These are phyloP conservation scores for Pantelozetes paolii DNA, from an alignment of 2,888 invertebrate species.

Conservation along the genomic window DNA sequence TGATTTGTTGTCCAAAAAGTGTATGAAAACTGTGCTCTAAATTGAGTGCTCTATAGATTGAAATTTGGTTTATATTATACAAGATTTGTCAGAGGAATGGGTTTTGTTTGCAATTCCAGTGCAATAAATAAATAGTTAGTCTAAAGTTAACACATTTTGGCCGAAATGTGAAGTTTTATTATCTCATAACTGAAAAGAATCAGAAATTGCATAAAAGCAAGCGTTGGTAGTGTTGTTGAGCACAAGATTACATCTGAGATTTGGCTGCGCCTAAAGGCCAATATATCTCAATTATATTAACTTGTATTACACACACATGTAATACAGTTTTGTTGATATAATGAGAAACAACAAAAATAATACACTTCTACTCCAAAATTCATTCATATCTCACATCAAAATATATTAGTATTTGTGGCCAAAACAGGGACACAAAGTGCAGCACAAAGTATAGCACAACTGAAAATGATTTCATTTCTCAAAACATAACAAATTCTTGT, in stretches of 20 bases:
- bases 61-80: neutral
- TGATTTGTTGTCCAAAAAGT: too few species aligned
- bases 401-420: too few species aligned
- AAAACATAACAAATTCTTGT: too few species aligned
- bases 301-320: conserved; percentile 25
- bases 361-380: neutral
- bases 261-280: conserved; percentile 22
- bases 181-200: conserved; percentile 14
- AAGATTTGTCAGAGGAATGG: neutral
- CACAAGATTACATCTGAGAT: conserved; percentile 8
- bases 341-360: conserved; percentile 22
- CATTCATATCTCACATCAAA: too few species aligned
- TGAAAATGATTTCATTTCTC: too few species aligned
- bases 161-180: conserved; percentile 18
- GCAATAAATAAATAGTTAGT: conserved; percentile 21
- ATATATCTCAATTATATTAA: conserved; percentile 26
- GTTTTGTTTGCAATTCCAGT: neutral
- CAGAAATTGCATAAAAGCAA: too few species aligned
- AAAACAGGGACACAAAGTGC: too few species aligned
- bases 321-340: conserved; percentile 12
- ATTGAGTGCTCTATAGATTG: too few species aligned
- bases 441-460: too few species aligned
- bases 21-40: too few species aligned
- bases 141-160: conserved; percentile 6
- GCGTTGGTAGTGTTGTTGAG: too few species aligned